These are phyloP conservation scores for Nomada goodeniana DNA, from an alignment of 2,888 invertebrate species.

Conservation along the genomic window DNA sequence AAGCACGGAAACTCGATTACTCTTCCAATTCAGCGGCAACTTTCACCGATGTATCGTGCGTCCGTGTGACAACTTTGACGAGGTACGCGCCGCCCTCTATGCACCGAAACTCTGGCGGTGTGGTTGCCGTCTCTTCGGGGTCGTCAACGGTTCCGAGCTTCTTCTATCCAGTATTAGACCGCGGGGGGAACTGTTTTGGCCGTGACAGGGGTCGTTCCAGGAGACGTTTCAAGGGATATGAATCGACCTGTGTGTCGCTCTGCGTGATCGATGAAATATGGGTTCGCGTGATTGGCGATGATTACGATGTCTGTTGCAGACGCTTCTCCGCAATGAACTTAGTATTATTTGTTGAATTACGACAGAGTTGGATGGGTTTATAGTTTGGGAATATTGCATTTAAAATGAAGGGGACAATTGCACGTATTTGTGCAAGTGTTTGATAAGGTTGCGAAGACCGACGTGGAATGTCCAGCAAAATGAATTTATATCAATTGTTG, in stretches of 20 bases:
- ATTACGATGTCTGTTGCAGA: neutral
- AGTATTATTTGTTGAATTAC: neutral
- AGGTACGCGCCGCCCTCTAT: conserved; percentile 10
- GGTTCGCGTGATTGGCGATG: conserved; percentile 15
- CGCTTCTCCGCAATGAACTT: conserved; percentile 8
- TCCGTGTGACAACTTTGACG: conserved; percentile 43
- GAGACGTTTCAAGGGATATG: neutral
- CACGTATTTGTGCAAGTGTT: too few species aligned
- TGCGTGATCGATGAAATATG: conserved; percentile 3
- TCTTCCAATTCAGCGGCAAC: conserved; percentile 41
- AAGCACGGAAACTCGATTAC: conserved; percentile 64
- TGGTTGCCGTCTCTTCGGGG: neutral
- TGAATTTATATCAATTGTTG: too few species aligned
- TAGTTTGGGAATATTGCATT: neutral
- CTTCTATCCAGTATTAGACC: neutral
- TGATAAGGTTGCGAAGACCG: too few species aligned
- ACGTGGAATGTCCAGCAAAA: too few species aligned
- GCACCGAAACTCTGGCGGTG: neutral
- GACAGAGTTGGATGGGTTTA: neutral
- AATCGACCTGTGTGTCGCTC: neutral
- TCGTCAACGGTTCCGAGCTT: neutral
- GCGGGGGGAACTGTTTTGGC: neutral
- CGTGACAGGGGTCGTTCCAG: neutral
- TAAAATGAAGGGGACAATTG: too few species aligned
- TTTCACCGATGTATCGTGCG: conserved; percentile 26